Base-by-base conservation (phyloP, 2,113 vertebrate species). In the Plotosus lineatus region DNA sequence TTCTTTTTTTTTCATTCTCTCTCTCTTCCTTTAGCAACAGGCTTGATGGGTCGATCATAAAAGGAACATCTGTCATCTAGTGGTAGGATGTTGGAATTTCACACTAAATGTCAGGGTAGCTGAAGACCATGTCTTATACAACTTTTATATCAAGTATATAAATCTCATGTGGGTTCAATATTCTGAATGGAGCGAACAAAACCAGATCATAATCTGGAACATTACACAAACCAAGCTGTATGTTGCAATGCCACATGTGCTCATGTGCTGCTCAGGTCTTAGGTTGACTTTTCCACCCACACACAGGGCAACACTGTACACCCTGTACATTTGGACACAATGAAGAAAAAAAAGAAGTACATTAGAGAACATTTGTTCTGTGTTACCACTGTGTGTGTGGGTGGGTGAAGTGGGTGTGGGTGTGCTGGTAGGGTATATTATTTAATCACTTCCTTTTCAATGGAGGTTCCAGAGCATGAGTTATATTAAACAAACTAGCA, bases 51-150 rank as follows among this genome's bases (percentile, higher is more conserved):
- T 55, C 58, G 31, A 66, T 75, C 36, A 12, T 40, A 15, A 61
- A 19, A 71, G 77, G 86, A 91, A 85, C 68, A 86, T 33, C 87
- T 90, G 93, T 85, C 93, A 92, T 83, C 92, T 92, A 90, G 90
- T 92, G 93, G 90, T 63, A 65, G 46, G 4, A 68, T 85, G 14
- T 1, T n/a, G 7, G 19, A 68, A 55, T 23, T 46, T 69, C 10
- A 40, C 8, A n/a, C 19, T 0, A 1, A 65, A 23, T 69, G 6
- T 66, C 36, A 42, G 3, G 14, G 38, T 11, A 42, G 21, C 19
- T 11, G n/a, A n/a, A n/a, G n/a, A n/a, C 21, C 48, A 23, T 81
- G 50, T 75, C 44, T 79, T 21, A 46, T 48, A 31, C 58, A 77
- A 42, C 10, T 58, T 42, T 71, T 17, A n/a, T 51, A 77, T 15